Conservation (phyloP, 2,113 vertebrate genomes). For the Oceanites oceanicus region DNA sequence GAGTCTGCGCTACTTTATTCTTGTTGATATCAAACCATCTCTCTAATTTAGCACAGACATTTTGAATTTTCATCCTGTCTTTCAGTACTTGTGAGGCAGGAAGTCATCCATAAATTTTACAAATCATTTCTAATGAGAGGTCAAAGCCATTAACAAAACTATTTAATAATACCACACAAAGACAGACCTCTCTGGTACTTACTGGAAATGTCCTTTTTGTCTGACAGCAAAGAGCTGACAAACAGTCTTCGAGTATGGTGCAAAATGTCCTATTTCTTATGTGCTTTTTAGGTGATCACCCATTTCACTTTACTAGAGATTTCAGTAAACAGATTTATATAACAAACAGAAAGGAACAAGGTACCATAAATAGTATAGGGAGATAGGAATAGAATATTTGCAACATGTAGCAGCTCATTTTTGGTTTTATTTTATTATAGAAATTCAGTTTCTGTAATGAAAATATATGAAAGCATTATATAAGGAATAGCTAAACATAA, state of each 20-base stretch:
- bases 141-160: constrained; percentile 17
- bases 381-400: neutral
- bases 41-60: constrained; percentile 5
- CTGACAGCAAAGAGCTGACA: neutral
- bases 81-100: neutral
- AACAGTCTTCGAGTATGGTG: neutral
- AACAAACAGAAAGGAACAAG: neutral
- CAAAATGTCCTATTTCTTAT: neutral
- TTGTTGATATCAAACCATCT: neutral
- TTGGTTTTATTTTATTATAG: neutral
- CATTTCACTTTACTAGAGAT: neutral
- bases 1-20: neutral
- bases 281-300: neutral
- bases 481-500: neutral
- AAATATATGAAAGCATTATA: neutral
- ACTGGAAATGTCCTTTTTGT: neutral
- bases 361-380: neutral
- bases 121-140: neutral
- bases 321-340: neutral
- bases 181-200: neutral
- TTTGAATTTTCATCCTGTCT: neutral
- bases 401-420: neutral
- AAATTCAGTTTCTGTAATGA: neutral
- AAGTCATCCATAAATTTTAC: neutral
- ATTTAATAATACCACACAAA: neutral